Percentiles rank a stretch among this genome's conserved stretches.
phyloP scores from a whole-genome alignment of 2,113 vertebrate species.

The Sterrhoptilus dennistouni region DNA sequence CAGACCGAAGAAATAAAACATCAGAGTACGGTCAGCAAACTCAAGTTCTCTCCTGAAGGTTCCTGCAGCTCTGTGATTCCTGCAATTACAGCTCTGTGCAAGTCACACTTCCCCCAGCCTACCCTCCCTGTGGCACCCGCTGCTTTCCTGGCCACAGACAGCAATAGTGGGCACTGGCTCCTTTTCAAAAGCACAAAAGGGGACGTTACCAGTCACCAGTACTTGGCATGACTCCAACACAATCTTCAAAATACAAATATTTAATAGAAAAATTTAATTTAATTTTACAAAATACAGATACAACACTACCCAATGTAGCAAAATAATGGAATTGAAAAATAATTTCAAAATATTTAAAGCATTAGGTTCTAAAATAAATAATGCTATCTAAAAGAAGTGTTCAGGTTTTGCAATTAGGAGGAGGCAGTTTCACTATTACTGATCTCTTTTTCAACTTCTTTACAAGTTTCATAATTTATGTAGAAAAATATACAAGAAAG shows the following conservation, averaged over 20 bases:
- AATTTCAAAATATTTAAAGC: slow-evolving; percentile 57
- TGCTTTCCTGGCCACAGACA: neutral
- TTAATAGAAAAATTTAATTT: slow-evolving; percentile 60
- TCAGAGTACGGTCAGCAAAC: neutral
- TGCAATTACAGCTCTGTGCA: neutral
- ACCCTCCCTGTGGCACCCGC: neutral
- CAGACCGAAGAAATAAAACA: neutral
- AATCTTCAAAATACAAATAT: slow-evolving; percentile 3
- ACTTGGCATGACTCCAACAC: slow-evolving; percentile 15
- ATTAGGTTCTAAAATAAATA: slow-evolving; percentile 65
- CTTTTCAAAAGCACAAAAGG: neutral
- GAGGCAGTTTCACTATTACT: neutral
- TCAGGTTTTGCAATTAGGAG: neutral
- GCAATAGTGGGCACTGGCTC: neutral
- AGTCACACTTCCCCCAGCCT: neutral
- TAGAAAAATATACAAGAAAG: slow-evolving; percentile 62
- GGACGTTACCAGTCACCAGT: neutral
- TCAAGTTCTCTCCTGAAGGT: neutral
- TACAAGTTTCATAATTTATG: slow-evolving; percentile 46
- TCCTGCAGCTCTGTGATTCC: neutral
- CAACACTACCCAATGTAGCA: slow-evolving; percentile 3
- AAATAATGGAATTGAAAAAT: slow-evolving; percentile 52
- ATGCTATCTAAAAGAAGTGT: slow-evolving; percentile 18
- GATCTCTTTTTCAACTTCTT: slow-evolving; percentile 27
- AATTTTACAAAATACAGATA: slow-evolving; percentile 54